A percentile compares a stretch with the other conserved stretches of the same genome.
Evolutionary conservation across 2,797 vertebrate species (phyloP).

Genomic region (Dendrocincla tyrannina): DNA sequence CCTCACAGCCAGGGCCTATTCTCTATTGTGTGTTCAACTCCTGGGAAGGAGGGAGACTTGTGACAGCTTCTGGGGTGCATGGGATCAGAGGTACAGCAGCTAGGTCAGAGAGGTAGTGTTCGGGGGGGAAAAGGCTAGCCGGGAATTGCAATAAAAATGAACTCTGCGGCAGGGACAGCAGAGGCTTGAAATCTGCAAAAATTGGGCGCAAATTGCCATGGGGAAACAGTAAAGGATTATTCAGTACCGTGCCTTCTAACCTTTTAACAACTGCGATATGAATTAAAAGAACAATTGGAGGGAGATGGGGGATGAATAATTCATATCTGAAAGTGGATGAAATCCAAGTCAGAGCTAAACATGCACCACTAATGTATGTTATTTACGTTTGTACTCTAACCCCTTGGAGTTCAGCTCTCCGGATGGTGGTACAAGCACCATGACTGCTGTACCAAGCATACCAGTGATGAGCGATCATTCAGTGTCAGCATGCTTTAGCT

Average conservation of each 20-base stretch:
- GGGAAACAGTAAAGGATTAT: constrained; percentile 67
- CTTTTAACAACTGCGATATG: constrained; percentile 72
- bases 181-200: constrained; percentile 65
- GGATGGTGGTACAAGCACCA: neutral
- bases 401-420: neutral
- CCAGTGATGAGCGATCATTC: neutral
- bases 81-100: constrained; percentile 92
- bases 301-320: constrained; percentile 71
- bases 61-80: constrained; percentile 98
- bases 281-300: constrained; percentile 69
- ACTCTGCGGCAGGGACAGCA: constrained; percentile 42
- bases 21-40: constrained; percentile 99
- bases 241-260: constrained; percentile 67
- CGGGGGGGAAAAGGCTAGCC: constrained; percentile 70
- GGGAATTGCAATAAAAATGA: constrained; percentile 67
- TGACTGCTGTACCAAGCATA: neutral
- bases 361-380: constrained; percentile 29
- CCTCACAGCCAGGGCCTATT: constrained; percentile 98
- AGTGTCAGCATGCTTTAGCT: neutral
- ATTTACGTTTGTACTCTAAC: constrained; percentile 29
- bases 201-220: constrained; percentile 42
- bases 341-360: constrained; percentile 58
- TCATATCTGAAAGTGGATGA: constrained; percentile 71
- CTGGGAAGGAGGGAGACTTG: constrained; percentile 99
- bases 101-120: constrained; percentile 88